Base-by-base conservation (phyloP, 1,140 invertebrate species). In the Pissodes strobi region DNA sequence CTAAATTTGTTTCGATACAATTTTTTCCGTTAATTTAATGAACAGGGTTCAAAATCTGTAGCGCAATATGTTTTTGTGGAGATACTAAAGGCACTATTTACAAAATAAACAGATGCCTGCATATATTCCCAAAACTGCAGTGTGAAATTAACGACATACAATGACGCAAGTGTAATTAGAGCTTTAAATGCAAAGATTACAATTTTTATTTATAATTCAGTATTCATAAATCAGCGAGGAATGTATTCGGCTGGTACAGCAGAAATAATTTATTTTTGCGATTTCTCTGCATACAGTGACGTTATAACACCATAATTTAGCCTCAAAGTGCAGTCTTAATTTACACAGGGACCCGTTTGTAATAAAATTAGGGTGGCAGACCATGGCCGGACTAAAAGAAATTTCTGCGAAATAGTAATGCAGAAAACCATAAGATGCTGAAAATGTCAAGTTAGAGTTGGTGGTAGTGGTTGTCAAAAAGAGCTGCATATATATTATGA, bases 211-310 rank as follows among this genome's bases (percentile, higher is more conserved):
- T 55, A 55, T 55, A 55, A 55, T 55, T 55, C 30, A 39, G 30
- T 10, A 15, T 10, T 19, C 30, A 39, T 55, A 55, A 55, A 38
- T 55, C 52, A 21, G 17, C 30, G 15, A 10, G 52, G 52, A 55
- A 55, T 55, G 52, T 55, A 55, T 55, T 55, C 52, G 30, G 52
- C 52, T 39, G 30, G 30, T 38, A 37, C 37, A 55, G 22, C 37
- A 39, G 52, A 55, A 55, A 55, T 55, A 55, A 55, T 55, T 55
- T 55, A 55, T 55, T 55, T 55, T 55, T 55, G 52, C 52, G 52
- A 55, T 55, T 55, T 55, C 34, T 37, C 52, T 23, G 52, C 52
- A n/a, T 18, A 13, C 18, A 18, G 52, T 55, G 52, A 55, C 52
- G 21, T 55, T 55, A 55, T 55, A 39, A 8, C 52, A 17, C 52